Base-by-base conservation (phyloP, 1,140 invertebrate species). In the Drosophila willistoni region DNA sequence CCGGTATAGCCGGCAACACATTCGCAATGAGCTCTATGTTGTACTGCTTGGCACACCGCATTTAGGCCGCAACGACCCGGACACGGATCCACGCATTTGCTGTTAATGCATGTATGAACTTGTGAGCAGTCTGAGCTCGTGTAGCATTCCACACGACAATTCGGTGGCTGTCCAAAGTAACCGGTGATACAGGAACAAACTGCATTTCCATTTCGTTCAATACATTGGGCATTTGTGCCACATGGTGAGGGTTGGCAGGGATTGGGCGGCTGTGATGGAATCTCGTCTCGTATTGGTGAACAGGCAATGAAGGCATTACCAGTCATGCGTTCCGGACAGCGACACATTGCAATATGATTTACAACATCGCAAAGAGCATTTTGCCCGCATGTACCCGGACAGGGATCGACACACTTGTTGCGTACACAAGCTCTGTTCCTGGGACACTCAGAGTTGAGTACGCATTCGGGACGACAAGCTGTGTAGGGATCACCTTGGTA, bases 401-500 rank as follows among this genome's bases (percentile, higher is more conserved):
- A 97, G 7, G 96, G 96, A 92, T 97, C 95, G 19, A 94, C 92
- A 80, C 96, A 97, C 93, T 97, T 97, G 77, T 97, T 96, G 83
- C 96, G 96, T 33, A 96, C 93, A 81, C 96, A 97, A 4, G 96
- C 95, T 76, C 94, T 95, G 56, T 94, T 94, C 17, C 94, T 93
- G 64, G 95, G 93, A 79, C 97, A 97, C 77, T 98, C 96, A 7
- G 96, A 94, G 90, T 97, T 97, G 10, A 93, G 65, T 12, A 94
- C 89, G 77, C 96, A 97, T 91, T 96, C 96, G 25, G 96, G 96
- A 91, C 94, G 95, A 93, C 84, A 94, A 93, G 92, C 96, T 95
- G 85, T 94, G 87, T 96, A 96, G 25, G 96, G 95, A 94, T 97
- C 95, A 64, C 96, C 96, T 34, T 95, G 95, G 75, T 94, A 96